A percentile compares a stretch with the other conserved stretches of the same genome.
phyloP scores from a whole-genome alignment of 2,888 invertebrate genomes.

The Scrobipalpa atriplicella region DNA sequence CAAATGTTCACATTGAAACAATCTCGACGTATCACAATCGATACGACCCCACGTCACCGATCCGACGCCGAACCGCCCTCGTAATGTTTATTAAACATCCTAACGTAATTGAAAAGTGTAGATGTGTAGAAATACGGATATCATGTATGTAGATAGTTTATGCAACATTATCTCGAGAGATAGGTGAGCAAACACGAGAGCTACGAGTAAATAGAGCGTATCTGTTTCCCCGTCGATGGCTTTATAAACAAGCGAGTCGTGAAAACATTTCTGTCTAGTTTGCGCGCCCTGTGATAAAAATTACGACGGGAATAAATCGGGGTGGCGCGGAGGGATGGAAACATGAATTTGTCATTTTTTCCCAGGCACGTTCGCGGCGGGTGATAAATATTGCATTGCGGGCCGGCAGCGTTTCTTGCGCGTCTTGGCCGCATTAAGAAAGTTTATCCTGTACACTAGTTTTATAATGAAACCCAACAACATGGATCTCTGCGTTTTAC shows the following conservation, averaged over 20 bases:
- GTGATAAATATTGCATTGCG: slow-evolving; percentile 82
- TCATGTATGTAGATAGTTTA: slow-evolving; percentile 56
- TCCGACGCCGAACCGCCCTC: slow-evolving; percentile 51
- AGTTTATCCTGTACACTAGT: slow-evolving; percentile 53
- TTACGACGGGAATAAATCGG: slow-evolving; percentile 77
- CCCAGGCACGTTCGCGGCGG: slow-evolving; percentile 76
- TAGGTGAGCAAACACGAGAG: slow-evolving; percentile 68
- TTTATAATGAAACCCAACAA: no score
- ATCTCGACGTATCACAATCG: slow-evolving; percentile 70
- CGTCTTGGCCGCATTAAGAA: slow-evolving; percentile 58
- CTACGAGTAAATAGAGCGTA: slow-evolving; percentile 69
- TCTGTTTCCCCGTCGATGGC: slow-evolving; percentile 76
- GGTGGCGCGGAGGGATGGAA: slow-evolving; percentile 56
- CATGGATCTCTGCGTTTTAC: no score
- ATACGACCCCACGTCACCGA: slow-evolving; percentile 55
- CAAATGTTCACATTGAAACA: slow-evolving; percentile 69
- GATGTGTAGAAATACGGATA: slow-evolving; percentile 55
- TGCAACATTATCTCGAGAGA: slow-evolving; percentile 75
- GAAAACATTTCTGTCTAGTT: slow-evolving; percentile 79
- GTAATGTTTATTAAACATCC: slow-evolving; percentile 46
- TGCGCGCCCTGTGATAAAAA: slow-evolving; percentile 77
- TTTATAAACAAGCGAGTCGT: slow-evolving; percentile 79
- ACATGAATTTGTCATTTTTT: slow-evolving; percentile 83
- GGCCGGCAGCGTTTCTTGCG: slow-evolving; percentile 65
- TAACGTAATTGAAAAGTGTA: slow-evolving; percentile 59